Conservation (phyloP, 2,797 vertebrate species). For the Cynopterus sphinx region DNA sequence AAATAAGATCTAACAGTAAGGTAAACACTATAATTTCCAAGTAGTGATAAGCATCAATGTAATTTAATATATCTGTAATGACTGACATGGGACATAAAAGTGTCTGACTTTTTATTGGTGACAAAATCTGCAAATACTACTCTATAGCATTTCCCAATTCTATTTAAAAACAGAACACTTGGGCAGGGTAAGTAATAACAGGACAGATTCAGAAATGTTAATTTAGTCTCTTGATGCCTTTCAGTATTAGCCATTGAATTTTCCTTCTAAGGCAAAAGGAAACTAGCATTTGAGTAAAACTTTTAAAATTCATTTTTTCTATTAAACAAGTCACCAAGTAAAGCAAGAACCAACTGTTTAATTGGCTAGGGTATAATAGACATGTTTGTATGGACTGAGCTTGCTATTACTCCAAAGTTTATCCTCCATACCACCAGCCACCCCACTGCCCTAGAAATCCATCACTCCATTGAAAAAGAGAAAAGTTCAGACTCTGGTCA, state of each 20-base stretch:
- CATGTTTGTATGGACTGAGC: not conserved
- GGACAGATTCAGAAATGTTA: constrained; percentile 43
- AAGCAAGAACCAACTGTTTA: not conserved
- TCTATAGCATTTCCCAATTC: not conserved
- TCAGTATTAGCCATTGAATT: constrained; percentile 33
- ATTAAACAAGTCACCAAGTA: constrained; percentile 7
- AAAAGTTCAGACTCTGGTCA: not conserved
- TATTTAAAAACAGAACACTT: not conserved
- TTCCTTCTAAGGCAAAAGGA: constrained; percentile 1
- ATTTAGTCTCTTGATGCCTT: not conserved
- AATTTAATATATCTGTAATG: constrained; percentile 28
- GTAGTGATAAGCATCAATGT: not conserved
- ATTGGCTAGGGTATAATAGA: not conserved
- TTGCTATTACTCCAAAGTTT: not conserved
- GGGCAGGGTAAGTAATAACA: not conserved
- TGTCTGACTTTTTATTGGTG: constrained; percentile 8
- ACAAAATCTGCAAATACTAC: not conserved
- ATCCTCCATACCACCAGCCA: not conserved
- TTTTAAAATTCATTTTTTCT: constrained; percentile 29
- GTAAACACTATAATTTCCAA: not conserved
- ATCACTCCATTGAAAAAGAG: not conserved
- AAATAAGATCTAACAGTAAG: not conserved
- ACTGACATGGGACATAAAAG: not conserved
- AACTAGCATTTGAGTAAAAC: constrained; percentile 9
- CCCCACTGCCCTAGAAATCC: not conserved